A percentile compares a stretch with the other conserved stretches of the same genome.
These are phyloP conservation scores for Eulemur macaco DNA, from an alignment of 2,113 vertebrate species.

Conservation along the genomic window DNA sequence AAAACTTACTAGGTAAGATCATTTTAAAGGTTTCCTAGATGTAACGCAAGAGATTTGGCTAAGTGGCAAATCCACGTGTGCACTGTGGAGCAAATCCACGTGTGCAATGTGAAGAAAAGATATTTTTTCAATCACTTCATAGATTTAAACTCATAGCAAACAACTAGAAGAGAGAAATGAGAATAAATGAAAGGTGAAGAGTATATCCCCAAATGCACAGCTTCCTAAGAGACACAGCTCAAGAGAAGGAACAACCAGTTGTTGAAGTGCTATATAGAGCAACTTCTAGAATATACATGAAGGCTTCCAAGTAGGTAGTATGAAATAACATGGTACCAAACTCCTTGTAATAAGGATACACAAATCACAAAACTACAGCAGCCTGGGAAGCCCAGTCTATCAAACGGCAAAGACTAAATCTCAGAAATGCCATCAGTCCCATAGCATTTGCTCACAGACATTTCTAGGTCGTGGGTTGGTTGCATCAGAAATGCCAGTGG, in stretches of 20 bases:
- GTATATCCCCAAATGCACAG: not conserved
- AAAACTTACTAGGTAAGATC: not conserved
- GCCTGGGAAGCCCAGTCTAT: not conserved
- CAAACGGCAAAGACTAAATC: not conserved
- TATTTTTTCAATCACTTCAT: not conserved
- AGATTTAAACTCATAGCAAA: slow-evolving; percentile 17
- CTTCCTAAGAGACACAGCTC: not conserved
- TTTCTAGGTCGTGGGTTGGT: not conserved
- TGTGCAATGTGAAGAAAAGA: not conserved
- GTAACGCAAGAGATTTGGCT: not conserved
- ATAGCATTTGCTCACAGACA: not conserved
- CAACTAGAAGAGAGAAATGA: not conserved
- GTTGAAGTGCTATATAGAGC: not conserved
- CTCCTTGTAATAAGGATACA: not conserved
- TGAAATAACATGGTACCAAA: not conserved
- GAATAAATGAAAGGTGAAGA: not conserved
- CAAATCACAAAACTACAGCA: not conserved
- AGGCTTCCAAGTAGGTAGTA: not conserved
- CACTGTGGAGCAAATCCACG: no score
- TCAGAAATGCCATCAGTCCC: not conserved
- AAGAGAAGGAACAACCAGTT: not conserved
- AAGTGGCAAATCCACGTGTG: no score
- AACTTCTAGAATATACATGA: not conserved
- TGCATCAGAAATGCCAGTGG: not conserved
- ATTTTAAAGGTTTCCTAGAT: not conserved